Evolutionary conservation across 2,113 vertebrate genomes (phyloP), one percentile per base, ranked within the genome.

Genomic region (Noctilio leporinus): DNA sequence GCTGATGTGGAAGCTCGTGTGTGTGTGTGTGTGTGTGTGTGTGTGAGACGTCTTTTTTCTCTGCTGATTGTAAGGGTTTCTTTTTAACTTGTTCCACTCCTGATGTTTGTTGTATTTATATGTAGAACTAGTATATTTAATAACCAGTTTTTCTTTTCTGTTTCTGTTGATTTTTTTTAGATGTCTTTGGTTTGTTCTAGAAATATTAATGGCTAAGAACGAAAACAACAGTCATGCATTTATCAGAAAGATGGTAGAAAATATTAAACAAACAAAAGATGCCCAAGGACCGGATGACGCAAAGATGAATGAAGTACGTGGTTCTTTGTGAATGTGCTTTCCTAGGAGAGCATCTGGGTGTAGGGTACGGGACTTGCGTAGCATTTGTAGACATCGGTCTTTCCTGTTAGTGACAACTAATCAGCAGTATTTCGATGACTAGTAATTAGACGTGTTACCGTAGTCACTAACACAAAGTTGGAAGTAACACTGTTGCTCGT

Each of bases 181-280:
- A 96, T 99, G 99, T 97, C 98, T 99, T 70, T 99, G 99, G 99
- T 99, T 99, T 93, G 99, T 99, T 97, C 98, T 99, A 93, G 99
- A 99, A 98, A 99, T 99, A 96, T 93, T 99, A 95, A 99, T 99
- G 99, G 98, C 99, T 95, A 99, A 99, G 98, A 99, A 99, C 96
- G 99, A 99, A 98, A 99, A 99, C 98, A 99, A 99, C 97, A 99
- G 99, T 93, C 99, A 99, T 35, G 99, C 99, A 0, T 99, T 99
- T 97, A 99, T 99, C 64, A 99, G 99, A 96, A 99, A 99, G 98
- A 99, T 99, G 99, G 99, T 99, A 97, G 99, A 99, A 98, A 99
- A 99, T 96, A 99, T 99, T 95, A 99, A 99, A 96, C 99, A 99
- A 98, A 99, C 99, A 6, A 99, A 99, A 98, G 99, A 99, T 95